Evolutionary conservation across 2,797 vertebrate species (phyloP).

Genomic region (Capromys pilorides): DNA sequence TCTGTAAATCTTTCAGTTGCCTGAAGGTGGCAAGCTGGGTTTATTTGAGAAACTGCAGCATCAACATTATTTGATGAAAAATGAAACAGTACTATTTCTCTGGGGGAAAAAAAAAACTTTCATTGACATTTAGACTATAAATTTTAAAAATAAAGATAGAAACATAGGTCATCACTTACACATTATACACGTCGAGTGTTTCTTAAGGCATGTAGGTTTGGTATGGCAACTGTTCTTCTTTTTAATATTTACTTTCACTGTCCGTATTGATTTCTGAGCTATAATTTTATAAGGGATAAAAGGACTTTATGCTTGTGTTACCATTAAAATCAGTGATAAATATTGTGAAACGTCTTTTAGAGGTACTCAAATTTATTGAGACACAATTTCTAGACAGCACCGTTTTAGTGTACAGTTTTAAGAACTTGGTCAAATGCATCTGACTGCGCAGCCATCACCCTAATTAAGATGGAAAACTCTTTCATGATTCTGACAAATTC

Average conservation of each 20-base stretch:
- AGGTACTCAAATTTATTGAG: neutral
- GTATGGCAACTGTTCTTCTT: slow-evolving; percentile 34
- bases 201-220: slow-evolving; percentile 40
- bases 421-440: slow-evolving; percentile 16
- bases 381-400: slow-evolving; percentile 42
- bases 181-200: neutral
- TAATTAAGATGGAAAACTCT: slow-evolving; percentile 24
- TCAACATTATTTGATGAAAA: neutral
- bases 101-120: slow-evolving; percentile 31
- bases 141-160: slow-evolving; percentile 40
- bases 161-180: slow-evolving; percentile 21
- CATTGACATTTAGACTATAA: slow-evolving; percentile 40
- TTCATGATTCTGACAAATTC: neutral
- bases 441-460: neutral
- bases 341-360: slow-evolving; percentile 22
- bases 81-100: slow-evolving; percentile 59
- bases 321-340: slow-evolving; percentile 22
- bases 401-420: slow-evolving; percentile 33
- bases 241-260: slow-evolving; percentile 48
- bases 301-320: neutral
- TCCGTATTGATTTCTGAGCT: slow-evolving; percentile 54
- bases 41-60: slow-evolving; percentile 42
- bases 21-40: slow-evolving; percentile 85
- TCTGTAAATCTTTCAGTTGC: slow-evolving; percentile 66
- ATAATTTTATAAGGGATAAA: slow-evolving; percentile 16